Evolutionary conservation across 2,797 vertebrate species (phyloP).

Genomic region (Chaenodraco wilsoni): DNA sequence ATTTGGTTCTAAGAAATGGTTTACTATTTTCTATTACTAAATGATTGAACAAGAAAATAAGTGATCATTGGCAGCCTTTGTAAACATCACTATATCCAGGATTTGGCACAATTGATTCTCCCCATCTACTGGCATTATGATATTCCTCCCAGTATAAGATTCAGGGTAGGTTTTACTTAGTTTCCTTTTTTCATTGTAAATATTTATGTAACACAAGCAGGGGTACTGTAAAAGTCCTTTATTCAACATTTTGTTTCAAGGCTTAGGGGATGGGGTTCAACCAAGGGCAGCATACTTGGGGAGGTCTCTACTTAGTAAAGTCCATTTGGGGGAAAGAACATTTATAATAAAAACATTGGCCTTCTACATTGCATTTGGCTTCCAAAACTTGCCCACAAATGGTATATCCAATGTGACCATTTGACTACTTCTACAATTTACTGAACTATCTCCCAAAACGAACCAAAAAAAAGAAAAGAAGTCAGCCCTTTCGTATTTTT

Average conservation of each 20-base stretch:
- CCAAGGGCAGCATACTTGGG: conserved; percentile 64
- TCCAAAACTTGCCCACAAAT: conserved; percentile 69
- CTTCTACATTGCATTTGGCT: conserved; percentile 80
- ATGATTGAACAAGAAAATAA: not conserved
- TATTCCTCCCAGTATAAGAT: not conserved
- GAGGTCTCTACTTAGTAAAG: conserved; percentile 72
- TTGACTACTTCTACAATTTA: conserved; percentile 68
- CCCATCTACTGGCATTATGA: not conserved
- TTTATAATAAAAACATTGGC: conserved; percentile 79
- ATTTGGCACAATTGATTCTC: rapidly evolving
- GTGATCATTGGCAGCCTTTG: not conserved
- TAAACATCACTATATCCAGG: not conserved
- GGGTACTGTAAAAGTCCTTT: conserved; percentile 84
- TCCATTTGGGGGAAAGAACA: conserved; percentile 68
- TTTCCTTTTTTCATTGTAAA: not conserved
- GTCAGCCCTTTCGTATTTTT: conserved; percentile 76
- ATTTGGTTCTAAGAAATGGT: not conserved
- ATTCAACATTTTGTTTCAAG: conserved; percentile 83
- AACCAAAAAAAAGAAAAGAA: conserved; percentile 59
- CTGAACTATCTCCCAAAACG: conserved; percentile 70
- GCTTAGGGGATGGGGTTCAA: conserved; percentile 61
- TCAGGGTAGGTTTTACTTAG: not conserved
- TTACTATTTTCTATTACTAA: not conserved
- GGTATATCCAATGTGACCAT: conserved; percentile 63
- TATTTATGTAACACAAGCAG: conserved; percentile 43